Evolutionary conservation across 2,797 vertebrate genomes (phyloP).

Genomic region (Tapera naevia): DNA sequence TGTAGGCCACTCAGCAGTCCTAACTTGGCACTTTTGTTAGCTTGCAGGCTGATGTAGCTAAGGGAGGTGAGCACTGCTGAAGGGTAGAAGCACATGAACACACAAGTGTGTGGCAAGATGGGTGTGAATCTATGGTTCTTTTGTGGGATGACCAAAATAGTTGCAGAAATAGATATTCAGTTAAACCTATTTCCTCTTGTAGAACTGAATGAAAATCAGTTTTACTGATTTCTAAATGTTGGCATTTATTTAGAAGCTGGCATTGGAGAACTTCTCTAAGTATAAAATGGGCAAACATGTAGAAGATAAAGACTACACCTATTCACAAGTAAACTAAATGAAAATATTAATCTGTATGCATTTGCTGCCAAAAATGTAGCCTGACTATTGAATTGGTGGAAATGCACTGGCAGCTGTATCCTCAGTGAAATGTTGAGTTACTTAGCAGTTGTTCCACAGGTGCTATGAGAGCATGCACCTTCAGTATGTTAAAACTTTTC

Average conservation of each 20-base stretch:
- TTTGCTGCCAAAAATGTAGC: not conserved
- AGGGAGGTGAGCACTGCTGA: not conserved
- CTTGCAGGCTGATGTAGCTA: not conserved
- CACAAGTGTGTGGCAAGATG: not conserved
- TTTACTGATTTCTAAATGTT: not conserved
- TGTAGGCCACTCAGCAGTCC: not conserved
- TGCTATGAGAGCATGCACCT: not conserved
- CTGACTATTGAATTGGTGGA: constrained; percentile 8
- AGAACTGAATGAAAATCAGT: not conserved
- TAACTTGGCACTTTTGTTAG: not conserved
- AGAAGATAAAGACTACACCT: not conserved
- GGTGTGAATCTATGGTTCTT: not conserved
- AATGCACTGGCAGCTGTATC: not conserved
- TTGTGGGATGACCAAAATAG: not conserved
- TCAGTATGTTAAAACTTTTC: not conserved
- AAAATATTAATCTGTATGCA: not conserved
- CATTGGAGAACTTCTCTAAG: not conserved
- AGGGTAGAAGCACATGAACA: not conserved
- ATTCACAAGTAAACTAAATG: not conserved
- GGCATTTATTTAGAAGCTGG: not conserved
- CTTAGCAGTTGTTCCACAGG: not conserved
- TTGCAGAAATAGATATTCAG: not conserved
- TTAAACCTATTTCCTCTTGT: not conserved
- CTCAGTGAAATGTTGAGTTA: not conserved
- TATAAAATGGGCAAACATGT: not conserved